Conservation (phyloP, 2,888 invertebrate species). For the Lymantria monacha region DNA sequence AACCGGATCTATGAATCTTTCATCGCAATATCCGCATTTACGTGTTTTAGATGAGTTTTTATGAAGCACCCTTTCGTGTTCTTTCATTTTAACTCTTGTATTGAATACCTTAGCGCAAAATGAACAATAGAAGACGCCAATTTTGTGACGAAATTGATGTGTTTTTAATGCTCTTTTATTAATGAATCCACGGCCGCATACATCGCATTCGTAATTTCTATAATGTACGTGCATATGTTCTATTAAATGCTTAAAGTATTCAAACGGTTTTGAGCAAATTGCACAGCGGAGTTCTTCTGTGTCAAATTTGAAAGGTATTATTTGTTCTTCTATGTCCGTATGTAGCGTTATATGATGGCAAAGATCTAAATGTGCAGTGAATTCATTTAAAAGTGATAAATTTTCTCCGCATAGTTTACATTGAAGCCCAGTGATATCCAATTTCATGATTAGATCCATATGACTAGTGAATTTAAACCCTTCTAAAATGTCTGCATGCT, state of each 20-base stretch:
- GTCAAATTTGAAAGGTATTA: constrained; percentile 37
- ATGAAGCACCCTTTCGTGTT: constrained; percentile 57
- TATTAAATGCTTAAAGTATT: constrained; percentile 46
- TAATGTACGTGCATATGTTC: constrained; percentile 61
- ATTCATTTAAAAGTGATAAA: constrained; percentile 14
- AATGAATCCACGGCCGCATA: constrained; percentile 49
- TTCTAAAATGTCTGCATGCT: constrained; percentile 34
- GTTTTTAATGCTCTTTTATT: constrained; percentile 25
- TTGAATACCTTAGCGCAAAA: constrained; percentile 58
- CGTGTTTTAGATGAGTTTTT: constrained; percentile 21
- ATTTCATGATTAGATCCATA: constrained; percentile 40
- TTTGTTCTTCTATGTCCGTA: constrained; percentile 31
- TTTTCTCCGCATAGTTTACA: constrained; percentile 19
- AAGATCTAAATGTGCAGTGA: constrained; percentile 22
- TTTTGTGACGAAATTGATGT: constrained; percentile 29
- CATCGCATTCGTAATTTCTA: constrained; percentile 50
- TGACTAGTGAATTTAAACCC: constrained; percentile 34
- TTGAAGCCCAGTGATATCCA: constrained; percentile 49
- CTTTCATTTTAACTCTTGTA: constrained; percentile 44
- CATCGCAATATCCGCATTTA: constrained; percentile 49
- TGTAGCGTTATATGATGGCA: constrained; percentile 19
- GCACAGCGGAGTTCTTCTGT: constrained; percentile 38
- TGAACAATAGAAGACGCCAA: constrained; percentile 37
- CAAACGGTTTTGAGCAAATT: constrained; percentile 45
- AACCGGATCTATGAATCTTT: constrained; percentile 39